These are phyloP conservation scores for Hydrozoanthus gracilis DNA, from an alignment of 92 coral and sea anemone species.

Conservation along the genomic window DNA sequence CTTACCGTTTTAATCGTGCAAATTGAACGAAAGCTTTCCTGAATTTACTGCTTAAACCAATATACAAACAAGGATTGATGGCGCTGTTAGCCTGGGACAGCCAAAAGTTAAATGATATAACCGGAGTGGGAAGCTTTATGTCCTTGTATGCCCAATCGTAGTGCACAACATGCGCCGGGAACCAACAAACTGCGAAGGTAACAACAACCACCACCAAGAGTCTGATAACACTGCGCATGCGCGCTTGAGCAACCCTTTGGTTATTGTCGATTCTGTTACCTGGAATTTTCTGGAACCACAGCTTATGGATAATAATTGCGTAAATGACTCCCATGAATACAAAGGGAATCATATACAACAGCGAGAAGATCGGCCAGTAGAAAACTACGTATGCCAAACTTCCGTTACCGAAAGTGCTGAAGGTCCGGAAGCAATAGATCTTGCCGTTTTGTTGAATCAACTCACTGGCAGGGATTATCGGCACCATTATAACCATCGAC, in stretches of 20 bases:
- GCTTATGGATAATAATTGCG: slow-evolving; percentile 23
- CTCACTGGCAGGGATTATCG: slow-evolving; percentile 8
- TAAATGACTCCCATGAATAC: slow-evolving; percentile 24
- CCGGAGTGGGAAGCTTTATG: too few relatives aligned
- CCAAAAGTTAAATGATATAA: too few relatives aligned
- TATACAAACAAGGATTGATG: too few relatives aligned
- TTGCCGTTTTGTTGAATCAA: background rate
- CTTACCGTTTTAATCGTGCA: too few relatives aligned
- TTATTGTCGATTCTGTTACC: slow-evolving; percentile 32
- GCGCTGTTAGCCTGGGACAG: too few relatives aligned
- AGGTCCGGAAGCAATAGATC: background rate
- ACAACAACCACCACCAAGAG: slow-evolving; percentile 30
- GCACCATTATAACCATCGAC: too few relatives aligned
- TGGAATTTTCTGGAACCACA: slow-evolving; percentile 29
- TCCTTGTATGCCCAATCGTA: slow-evolving; percentile 28
- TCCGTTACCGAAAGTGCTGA: background rate
- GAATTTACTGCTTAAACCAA: too few relatives aligned
- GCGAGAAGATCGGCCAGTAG: slow-evolving; percentile 5
- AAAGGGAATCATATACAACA: slow-evolving; percentile 34
- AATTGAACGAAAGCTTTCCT: too few relatives aligned
- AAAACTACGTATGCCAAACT: background rate
- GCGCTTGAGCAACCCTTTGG: slow-evolving; percentile 8
- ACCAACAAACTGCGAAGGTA: slow-evolving; percentile 34
- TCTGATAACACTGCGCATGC: slow-evolving; percentile 40
- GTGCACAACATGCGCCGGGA: slow-evolving; percentile 27